These are phyloP conservation scores for Psittacula echo DNA, from an alignment of 2,797 vertebrate species.

Conservation along the genomic window DNA sequence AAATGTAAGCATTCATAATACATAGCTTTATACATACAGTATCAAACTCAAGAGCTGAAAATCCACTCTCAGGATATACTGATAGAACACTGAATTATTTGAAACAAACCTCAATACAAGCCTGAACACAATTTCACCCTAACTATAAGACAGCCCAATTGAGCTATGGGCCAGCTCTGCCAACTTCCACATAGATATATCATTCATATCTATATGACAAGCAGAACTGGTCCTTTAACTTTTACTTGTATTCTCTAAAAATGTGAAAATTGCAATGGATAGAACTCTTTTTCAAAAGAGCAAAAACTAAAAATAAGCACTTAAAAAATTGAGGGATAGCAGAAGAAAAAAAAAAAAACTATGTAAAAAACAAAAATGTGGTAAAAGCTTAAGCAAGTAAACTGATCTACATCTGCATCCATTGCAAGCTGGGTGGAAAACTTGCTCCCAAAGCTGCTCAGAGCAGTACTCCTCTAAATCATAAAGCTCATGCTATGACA, in stretches of 20 bases:
- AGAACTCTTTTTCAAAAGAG: not conserved
- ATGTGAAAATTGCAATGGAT: conserved; percentile 1
- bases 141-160: not conserved
- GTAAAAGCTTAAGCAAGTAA: conserved; percentile 54
- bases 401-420: conserved; percentile 11
- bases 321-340: conserved; percentile 37
- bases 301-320: conserved; percentile 34
- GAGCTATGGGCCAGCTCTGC: conserved; percentile 9
- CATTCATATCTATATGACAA: not conserved
- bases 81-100: conserved; percentile 8
- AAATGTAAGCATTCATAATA: conserved; percentile 27
- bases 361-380: not conserved
- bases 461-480: conserved; percentile 6
- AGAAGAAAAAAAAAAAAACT: not conserved
- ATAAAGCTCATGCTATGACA: conserved; percentile 15
- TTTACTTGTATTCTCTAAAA: not conserved
- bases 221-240: conserved; percentile 3
- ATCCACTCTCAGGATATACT: conserved; percentile 51
- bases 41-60: conserved; percentile 41
- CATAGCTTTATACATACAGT: conserved; percentile 25
- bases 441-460: conserved; percentile 11
- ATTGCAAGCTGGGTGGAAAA: conserved; percentile 48
- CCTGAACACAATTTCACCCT: conserved; percentile 29
- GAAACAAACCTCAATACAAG: conserved; percentile 11
- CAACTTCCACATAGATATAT: not conserved